Conservation (phyloP, 2,113 vertebrate genomes). For the Nerophis lumbriciformis region DNA sequence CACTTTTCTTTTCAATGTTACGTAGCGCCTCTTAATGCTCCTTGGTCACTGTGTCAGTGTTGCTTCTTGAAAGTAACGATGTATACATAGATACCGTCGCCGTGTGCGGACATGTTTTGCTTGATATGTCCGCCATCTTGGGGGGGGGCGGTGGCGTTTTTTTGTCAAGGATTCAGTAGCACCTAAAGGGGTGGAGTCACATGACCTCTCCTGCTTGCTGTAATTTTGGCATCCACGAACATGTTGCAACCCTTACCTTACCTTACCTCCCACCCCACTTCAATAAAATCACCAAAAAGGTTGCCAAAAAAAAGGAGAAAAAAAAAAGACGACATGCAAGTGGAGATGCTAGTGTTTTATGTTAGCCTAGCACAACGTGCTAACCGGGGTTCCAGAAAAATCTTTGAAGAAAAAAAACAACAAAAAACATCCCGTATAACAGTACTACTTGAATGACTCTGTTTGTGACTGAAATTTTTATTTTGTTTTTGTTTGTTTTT, state of each 20-base stretch:
- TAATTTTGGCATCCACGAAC: conserved; percentile 62
- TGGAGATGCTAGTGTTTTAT: conserved; percentile 28
- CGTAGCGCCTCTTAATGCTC: no score
- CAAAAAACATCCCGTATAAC: conserved; percentile 93
- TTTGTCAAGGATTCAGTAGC: conserved; percentile 65
- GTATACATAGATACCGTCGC: not conserved
- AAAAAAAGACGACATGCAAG: conserved; percentile 32
- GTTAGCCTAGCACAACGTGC: conserved; percentile 54
- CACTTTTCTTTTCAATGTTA: no score
- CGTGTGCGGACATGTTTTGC: not conserved
- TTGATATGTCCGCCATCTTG: conserved; percentile 24
- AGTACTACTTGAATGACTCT: conserved; percentile 99
- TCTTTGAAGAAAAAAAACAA: conserved; percentile 39
- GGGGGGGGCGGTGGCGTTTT: conserved; percentile 31
- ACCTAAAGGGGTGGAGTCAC: conserved; percentile 75
- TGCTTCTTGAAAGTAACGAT: conserved; percentile 62
- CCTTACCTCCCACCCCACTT: conserved; percentile 63
- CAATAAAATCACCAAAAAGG: conserved; percentile 74
- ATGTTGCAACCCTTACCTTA: conserved; percentile 51
- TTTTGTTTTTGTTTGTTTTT: conserved; percentile 82
- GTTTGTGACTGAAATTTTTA: conserved; percentile 92
- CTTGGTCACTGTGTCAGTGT: conserved; percentile 14
- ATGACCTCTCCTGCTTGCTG: conserved; percentile 67
- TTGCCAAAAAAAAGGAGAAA: conserved; percentile 68
- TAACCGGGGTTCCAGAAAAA: conserved; percentile 73